Percentiles rank a stretch among this genome's conserved stretches.
Evolutionary conservation across 2,113 vertebrate species (phyloP).

Genomic region (Thinocorus orbignyianus): DNA sequence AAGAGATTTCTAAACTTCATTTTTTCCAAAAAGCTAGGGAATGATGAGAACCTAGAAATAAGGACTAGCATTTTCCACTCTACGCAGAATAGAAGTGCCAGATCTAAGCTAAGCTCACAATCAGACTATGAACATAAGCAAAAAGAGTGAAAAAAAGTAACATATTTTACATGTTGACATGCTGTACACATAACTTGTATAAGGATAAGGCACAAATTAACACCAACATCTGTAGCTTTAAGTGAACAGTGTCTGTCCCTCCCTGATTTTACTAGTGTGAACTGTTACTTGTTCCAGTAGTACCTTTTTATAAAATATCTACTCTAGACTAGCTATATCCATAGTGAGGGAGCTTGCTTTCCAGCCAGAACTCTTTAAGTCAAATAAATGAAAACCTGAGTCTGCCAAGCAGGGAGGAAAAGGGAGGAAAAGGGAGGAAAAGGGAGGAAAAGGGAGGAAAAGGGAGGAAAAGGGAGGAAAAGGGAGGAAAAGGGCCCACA

Average conservation of each 20-base stretch:
- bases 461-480: too few relatives aligned
- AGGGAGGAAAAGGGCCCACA: neutral
- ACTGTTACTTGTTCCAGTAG: neutral
- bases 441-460: too few relatives aligned
- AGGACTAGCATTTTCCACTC: neutral
- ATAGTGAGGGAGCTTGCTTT: neutral
- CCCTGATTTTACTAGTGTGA: neutral
- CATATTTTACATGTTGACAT: neutral
- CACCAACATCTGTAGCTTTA: neutral
- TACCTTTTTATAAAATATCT: neutral
- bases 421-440: too few relatives aligned
- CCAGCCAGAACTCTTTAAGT: neutral
- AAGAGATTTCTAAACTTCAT: neutral
- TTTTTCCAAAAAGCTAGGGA: neutral
- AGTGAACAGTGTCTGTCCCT: neutral
- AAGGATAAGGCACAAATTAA: neutral
- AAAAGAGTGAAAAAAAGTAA: neutral
- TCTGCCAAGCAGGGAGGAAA: neutral
- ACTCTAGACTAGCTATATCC: neutral
- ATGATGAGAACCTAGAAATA: neutral
- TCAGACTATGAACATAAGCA: neutral
- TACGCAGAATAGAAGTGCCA: neutral
- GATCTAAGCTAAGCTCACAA: neutral
- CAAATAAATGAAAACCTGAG: neutral
- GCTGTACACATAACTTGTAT: neutral